Percentiles rank a stretch among this genome's conserved stretches.
These are phyloP conservation scores for Coregonus suidteri DNA, from an alignment of 2,797 vertebrate genomes.

Conservation along the genomic window DNA sequence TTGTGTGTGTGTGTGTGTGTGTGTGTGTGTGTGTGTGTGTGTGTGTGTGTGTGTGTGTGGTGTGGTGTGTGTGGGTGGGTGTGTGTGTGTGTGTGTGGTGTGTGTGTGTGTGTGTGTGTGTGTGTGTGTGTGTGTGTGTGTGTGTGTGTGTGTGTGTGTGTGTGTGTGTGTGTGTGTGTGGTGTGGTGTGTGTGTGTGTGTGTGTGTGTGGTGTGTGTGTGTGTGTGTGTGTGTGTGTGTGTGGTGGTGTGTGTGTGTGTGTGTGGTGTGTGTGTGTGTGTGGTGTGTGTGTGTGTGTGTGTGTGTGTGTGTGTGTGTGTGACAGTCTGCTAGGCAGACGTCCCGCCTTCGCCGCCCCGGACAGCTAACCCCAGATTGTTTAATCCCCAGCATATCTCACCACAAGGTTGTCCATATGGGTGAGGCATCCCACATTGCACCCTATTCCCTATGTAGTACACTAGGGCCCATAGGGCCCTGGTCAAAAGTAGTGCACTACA, in stretches of 20 bases:
- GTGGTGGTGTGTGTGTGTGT: no score
- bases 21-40: no score
- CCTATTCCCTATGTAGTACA: not conserved
- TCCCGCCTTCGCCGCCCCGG: constrained; percentile 6
- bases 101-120: no score
- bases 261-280: no score
- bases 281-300: not conserved
- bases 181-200: constrained; percentile 7
- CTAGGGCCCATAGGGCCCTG: not conserved
- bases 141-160: no score
- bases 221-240: no score
- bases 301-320: constrained; percentile 10
- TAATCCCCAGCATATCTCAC: constrained; percentile 52
- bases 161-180: not conserved
- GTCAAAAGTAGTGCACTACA: not conserved
- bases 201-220: no score
- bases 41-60: no score
- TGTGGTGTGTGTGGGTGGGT: no score
- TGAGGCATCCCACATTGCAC: not conserved
- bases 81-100: no score
- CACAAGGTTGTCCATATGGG: constrained; percentile 22
- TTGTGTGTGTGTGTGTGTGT: no score
- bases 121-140: no score
- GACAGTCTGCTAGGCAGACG: not conserved
- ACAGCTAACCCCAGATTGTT: constrained; percentile 26